These are phyloP conservation scores for Amblyopsis rosae DNA, from an alignment of 2,113 vertebrate species.

Conservation along the genomic window DNA sequence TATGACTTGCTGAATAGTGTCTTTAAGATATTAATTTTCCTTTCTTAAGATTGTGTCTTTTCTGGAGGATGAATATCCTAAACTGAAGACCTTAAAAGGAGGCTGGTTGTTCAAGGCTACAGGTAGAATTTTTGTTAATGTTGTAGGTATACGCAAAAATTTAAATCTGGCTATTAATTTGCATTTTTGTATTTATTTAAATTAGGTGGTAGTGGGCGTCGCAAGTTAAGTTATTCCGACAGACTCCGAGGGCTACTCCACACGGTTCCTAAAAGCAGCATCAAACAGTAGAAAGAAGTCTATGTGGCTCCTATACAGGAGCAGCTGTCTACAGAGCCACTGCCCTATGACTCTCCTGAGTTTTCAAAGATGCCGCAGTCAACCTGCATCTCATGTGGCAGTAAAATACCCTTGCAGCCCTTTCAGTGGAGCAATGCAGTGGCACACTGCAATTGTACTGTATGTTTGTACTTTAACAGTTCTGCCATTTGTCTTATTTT, in stretches of 20 bases:
- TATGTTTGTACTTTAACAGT: too few relatives aligned
- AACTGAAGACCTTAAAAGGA: conserved; percentile 4
- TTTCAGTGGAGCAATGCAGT: not conserved
- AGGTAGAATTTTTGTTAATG: not conserved
- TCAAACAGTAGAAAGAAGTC: not conserved
- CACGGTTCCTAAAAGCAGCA: not conserved
- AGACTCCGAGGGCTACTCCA: not conserved
- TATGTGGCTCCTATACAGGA: not conserved
- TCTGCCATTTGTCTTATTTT: too few relatives aligned
- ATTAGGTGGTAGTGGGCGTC: not conserved
- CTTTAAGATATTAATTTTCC: not conserved
- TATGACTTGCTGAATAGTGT: not conserved
- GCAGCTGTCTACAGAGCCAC: not conserved
- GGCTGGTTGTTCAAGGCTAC: conserved; percentile 1
- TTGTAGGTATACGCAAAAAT: not conserved
- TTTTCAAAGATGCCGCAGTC: not conserved
- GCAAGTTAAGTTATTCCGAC: not conserved
- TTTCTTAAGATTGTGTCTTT: not conserved
- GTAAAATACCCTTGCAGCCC: not conserved
- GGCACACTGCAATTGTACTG: too few relatives aligned
- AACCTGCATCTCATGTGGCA: conserved; percentile 1
- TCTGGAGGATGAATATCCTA: not conserved
- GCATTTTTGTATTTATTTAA: not conserved
- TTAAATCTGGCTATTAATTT: not conserved
- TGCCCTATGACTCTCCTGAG: not conserved